These are phyloP conservation scores for Rhaphigaster nebulosa DNA, from an alignment of 2,888 invertebrate genomes.

Conservation along the genomic window DNA sequence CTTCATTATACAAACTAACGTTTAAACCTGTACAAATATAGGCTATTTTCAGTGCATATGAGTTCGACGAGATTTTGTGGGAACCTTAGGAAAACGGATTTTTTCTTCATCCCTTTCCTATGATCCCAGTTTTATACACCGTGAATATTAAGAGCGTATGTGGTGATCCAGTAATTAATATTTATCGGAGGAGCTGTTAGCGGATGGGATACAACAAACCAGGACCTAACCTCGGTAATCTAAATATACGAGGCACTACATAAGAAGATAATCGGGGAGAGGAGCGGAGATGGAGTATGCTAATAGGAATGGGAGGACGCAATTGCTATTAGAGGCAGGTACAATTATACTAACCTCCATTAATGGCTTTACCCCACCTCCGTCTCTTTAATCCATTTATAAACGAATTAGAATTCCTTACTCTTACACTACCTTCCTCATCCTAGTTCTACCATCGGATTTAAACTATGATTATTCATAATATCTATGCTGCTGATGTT, in stretches of 20 bases:
- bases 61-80: too few species aligned
- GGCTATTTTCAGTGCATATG: too few species aligned
- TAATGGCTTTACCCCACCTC: slow-evolving; percentile 21
- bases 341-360: slow-evolving; percentile 32
- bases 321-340: slow-evolving; percentile 19
- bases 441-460: background rate
- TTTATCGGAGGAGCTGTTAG: background rate
- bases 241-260: background rate
- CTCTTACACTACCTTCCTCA: background rate
- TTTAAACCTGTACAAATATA: too few species aligned
- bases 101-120: too few species aligned
- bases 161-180: background rate
- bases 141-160: background rate
- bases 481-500: background rate
- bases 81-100: too few species aligned
- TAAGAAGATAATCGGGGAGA: background rate
- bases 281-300: background rate
- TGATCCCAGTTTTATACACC: background rate
- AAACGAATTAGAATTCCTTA: slow-evolving; percentile 41
- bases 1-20: too few species aligned
- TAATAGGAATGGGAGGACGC: background rate
- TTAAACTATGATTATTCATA: background rate
- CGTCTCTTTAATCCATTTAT: slow-evolving; percentile 31
- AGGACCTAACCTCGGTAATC: background rate
- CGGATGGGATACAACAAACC: background rate